Percentiles rank a stretch among this genome's conserved stretches.
phyloP scores from a whole-genome alignment of 2,113 vertebrate species.

The Loxodonta africana region DNA sequence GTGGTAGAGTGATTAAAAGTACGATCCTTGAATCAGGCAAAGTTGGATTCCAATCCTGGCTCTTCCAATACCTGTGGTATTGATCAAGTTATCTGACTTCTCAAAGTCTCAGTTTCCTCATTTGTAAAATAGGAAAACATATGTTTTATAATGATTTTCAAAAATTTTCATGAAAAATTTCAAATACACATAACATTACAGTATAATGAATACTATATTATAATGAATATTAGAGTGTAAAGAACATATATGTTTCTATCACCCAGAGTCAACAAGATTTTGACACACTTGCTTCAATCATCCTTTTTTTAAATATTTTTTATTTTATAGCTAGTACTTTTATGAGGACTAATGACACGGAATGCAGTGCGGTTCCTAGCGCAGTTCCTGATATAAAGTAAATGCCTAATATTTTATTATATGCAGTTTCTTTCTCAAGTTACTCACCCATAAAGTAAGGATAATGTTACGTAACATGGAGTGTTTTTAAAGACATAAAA shows the following conservation, averaged over 20 bases:
- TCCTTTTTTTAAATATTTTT: background rate
- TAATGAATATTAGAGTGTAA: too few relatives aligned
- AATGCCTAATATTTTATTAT: background rate
- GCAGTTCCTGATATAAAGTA: background rate
- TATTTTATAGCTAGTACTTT: background rate
- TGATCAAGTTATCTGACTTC: background rate
- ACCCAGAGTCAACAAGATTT: background rate
- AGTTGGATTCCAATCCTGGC: background rate
- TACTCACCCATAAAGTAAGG: background rate
- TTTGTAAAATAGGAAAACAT: background rate
- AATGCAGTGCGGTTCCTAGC: background rate
- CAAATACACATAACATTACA: background rate
- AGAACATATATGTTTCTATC: background rate
- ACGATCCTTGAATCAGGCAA: background rate
- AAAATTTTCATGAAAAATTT: background rate
- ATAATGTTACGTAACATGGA: background rate
- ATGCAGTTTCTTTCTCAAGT: background rate
- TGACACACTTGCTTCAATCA: background rate
- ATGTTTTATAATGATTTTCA: background rate
- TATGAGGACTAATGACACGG: background rate
- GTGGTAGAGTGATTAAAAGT: background rate
- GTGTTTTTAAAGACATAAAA: background rate
- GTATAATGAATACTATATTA: background rate
- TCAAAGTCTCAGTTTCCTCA: background rate
- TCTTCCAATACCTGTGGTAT: background rate